Evolutionary conservation across 1,140 invertebrate genomes (phyloP).

Genomic region (Zeugodacus cucurbitae): DNA sequence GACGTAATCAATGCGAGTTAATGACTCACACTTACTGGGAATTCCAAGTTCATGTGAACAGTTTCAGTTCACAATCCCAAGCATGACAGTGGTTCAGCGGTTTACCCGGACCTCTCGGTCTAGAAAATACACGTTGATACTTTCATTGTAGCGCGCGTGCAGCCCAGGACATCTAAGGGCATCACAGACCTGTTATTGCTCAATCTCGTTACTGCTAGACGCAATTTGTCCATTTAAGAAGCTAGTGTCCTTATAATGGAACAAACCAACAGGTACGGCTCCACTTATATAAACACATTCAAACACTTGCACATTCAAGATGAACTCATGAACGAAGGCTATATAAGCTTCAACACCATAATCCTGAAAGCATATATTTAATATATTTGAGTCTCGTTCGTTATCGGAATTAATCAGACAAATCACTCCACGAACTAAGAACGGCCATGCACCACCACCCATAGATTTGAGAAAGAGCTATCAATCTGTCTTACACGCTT

Average conservation of each 20-base stretch:
- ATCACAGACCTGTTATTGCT: constrained; percentile 48
- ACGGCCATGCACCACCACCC: too few species aligned
- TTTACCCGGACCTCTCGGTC: constrained; percentile 77
- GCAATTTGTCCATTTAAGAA: constrained; percentile 47
- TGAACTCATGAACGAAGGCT: too few species aligned
- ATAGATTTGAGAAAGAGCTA: too few species aligned
- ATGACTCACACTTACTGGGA: constrained; percentile 88
- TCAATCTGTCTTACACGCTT: too few species aligned
- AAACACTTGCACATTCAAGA: too few species aligned
- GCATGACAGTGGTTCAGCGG: constrained; percentile 81
- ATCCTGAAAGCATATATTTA: too few species aligned
- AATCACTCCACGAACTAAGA: too few species aligned
- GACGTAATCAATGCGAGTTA: constrained; percentile 87
- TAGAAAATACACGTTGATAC: constrained; percentile 69
- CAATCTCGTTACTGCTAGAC: constrained; percentile 48
- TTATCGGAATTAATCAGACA: too few species aligned
- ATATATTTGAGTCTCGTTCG: too few species aligned
- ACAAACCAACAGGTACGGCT: constrained; percentile 46
- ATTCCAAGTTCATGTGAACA: constrained; percentile 89
- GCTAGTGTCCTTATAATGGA: constrained; percentile 45
- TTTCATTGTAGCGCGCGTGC: constrained; percentile 48
- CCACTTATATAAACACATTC: too few species aligned
- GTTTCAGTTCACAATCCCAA: constrained; percentile 87
- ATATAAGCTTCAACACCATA: too few species aligned
- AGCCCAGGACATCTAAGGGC: constrained; percentile 48